Percentiles rank a stretch among this genome's conserved stretches.
Conservation (phyloP, 2,888 invertebrate genomes). For the Aleiodes testaceus region DNA sequence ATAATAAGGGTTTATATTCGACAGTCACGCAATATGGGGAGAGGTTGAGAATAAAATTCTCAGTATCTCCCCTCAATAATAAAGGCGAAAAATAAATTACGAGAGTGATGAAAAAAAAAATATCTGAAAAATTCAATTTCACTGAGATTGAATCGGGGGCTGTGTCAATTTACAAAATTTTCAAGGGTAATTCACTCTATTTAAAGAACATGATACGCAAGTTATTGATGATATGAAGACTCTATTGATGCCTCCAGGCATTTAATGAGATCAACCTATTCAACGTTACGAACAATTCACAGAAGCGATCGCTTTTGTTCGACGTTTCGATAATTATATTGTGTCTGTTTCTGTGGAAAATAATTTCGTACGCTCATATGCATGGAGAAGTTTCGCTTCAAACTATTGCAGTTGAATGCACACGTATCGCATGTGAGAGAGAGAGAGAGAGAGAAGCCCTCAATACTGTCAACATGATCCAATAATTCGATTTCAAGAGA, state of each 20-base stretch:
- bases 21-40: conserved; percentile 34
- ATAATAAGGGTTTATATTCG: conserved; percentile 35
- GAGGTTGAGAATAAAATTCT: conserved; percentile 12
- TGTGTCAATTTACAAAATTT: conserved; percentile 7
- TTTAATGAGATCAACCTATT: conserved; percentile 11
- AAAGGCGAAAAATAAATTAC: conserved; percentile 11
- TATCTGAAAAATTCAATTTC: conserved; percentile 17
- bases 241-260: not conserved
- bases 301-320: conserved; percentile 30
- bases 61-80: conserved; percentile 22
- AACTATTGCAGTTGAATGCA: conserved; percentile 8
- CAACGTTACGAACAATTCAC: not conserved
- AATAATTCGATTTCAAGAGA: not conserved
- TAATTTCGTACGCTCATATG: conserved; percentile 48
- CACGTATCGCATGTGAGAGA: not conserved
- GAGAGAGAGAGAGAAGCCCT: too few relatives aligned
- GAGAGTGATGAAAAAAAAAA: too few relatives aligned
- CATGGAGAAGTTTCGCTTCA: conserved; percentile 9
- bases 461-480: too few relatives aligned
- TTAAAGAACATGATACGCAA: conserved; percentile 32
- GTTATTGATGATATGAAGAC: too few relatives aligned
- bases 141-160: not conserved
- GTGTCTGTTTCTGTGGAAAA: conserved; percentile 42
- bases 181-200: conserved; percentile 44
- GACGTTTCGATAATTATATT: conserved; percentile 41